These are phyloP conservation scores for Poecilia velifera DNA, from an alignment of 2,797 vertebrate species.

Conservation along the genomic window DNA sequence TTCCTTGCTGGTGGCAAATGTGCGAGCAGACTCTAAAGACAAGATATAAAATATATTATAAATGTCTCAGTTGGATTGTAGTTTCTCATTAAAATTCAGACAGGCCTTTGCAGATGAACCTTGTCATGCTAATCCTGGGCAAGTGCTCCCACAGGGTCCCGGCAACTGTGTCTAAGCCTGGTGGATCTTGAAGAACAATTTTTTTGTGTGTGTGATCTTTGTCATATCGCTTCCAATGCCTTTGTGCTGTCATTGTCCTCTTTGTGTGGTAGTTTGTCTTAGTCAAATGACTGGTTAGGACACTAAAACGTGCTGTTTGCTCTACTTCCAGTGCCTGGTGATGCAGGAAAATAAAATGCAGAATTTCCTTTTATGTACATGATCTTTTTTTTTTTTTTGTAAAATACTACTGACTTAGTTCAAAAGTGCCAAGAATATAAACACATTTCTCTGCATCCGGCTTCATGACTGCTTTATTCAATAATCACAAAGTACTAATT, in stretches of 20 bases:
- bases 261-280: slow-evolving; percentile 67
- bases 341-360: slow-evolving; percentile 16
- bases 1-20: slow-evolving; percentile 82
- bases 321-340: slow-evolving; percentile 28
- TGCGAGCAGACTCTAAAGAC: slow-evolving; percentile 69
- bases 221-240: slow-evolving; percentile 56
- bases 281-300: slow-evolving; percentile 61
- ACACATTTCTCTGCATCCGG: not conserved
- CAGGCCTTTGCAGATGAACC: slow-evolving; percentile 59
- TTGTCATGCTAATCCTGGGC: slow-evolving; percentile 79
- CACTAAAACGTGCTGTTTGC: slow-evolving; percentile 30
- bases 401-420: slow-evolving; percentile 10
- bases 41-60: slow-evolving; percentile 75
- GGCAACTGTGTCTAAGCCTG: slow-evolving; percentile 56
- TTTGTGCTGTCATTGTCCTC: slow-evolving; percentile 72
- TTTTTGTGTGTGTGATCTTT: slow-evolving; percentile 59
- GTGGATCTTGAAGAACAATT: slow-evolving; percentile 50
- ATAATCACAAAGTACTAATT: slow-evolving; percentile 40
- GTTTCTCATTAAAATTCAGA: slow-evolving; percentile 78
- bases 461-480: slow-evolving; percentile 42
- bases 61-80: slow-evolving; percentile 72
- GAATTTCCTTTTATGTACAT: not conserved
- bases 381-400: slow-evolving; percentile 4
- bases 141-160: slow-evolving; percentile 73
- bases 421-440: slow-evolving; percentile 18